phyloP scores from a whole-genome alignment of 2,888 invertebrate genomes.

The Netelia fuscicornis region DNA sequence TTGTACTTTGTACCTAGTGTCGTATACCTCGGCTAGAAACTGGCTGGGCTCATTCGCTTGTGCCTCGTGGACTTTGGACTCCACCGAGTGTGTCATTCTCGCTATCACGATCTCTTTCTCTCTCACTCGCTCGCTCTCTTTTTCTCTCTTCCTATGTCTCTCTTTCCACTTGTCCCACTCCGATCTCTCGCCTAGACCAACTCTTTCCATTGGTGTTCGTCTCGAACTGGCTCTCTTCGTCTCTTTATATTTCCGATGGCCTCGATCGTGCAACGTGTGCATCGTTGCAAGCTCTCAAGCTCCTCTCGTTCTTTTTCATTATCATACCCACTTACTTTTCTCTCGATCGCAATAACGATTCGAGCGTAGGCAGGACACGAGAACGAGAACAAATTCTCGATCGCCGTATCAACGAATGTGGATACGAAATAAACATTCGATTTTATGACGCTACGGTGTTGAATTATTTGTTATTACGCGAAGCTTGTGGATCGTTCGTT shows the following conservation, averaged over 20 bases:
- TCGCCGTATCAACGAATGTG: too few relatives aligned
- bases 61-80: slow-evolving; percentile 71
- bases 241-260: slow-evolving; percentile 71
- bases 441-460: not conserved
- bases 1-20: slow-evolving; percentile 62
- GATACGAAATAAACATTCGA: not conserved
- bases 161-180: slow-evolving; percentile 39
- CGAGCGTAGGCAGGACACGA: not conserved
- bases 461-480: slow-evolving; percentile 17
- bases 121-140: slow-evolving; percentile 59
- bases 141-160: slow-evolving; percentile 27
- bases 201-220: slow-evolving; percentile 41
- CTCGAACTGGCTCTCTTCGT: slow-evolving; percentile 46
- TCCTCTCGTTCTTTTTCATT: slow-evolving; percentile 32
- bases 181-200: slow-evolving; percentile 5
- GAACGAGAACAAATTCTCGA: not conserved
- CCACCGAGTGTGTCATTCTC: slow-evolving; percentile 66
- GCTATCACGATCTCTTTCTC: slow-evolving; percentile 27
- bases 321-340: not conserved
- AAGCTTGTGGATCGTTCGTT: not conserved
- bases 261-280: slow-evolving; percentile 61
- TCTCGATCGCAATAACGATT: not conserved
- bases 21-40: slow-evolving; percentile 60
- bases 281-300: slow-evolving; percentile 24
- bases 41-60: slow-evolving; percentile 64